phyloP scores from a whole-genome alignment of 2,797 vertebrate species.

The Pseudotriccus pelzelni region DNA sequence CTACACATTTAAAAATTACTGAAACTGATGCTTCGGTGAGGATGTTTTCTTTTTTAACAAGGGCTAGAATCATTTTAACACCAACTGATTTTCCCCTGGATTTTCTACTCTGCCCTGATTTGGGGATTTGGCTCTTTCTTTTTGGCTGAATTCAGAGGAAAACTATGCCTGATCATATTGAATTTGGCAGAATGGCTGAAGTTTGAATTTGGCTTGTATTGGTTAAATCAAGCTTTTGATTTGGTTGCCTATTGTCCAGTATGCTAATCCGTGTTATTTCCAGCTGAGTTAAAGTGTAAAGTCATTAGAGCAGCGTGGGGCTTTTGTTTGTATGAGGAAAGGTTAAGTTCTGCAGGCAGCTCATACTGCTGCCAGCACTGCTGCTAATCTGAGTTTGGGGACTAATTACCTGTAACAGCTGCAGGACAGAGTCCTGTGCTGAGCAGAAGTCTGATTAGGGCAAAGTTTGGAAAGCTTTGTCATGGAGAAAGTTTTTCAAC shows the following conservation, averaged over 20 bases:
- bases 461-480: background rate
- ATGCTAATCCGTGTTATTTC: slow-evolving; percentile 48
- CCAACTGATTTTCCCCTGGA: background rate
- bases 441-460: background rate
- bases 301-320: slow-evolving; percentile 40
- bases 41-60: background rate
- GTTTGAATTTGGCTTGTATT: background rate
- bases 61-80: background rate
- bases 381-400: background rate
- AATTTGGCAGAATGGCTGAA: background rate
- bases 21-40: background rate
- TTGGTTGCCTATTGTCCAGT: slow-evolving; percentile 36
- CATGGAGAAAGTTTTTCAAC: background rate
- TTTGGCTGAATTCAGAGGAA: background rate
- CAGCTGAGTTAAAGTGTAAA: slow-evolving; percentile 51
- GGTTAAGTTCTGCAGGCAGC: slow-evolving; percentile 31
- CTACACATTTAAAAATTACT: background rate
- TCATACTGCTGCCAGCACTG: slow-evolving; percentile 9
- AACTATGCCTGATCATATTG: background rate
- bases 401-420: slow-evolving; percentile 19
- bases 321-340: slow-evolving; percentile 37
- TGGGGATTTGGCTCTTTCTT: background rate
- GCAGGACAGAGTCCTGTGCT: background rate
- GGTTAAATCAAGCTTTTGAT: slow-evolving; percentile 34
- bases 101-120: background rate